Evolutionary conservation across 2,113 vertebrate species (phyloP).

Genomic region (Scalopus aquaticus): DNA sequence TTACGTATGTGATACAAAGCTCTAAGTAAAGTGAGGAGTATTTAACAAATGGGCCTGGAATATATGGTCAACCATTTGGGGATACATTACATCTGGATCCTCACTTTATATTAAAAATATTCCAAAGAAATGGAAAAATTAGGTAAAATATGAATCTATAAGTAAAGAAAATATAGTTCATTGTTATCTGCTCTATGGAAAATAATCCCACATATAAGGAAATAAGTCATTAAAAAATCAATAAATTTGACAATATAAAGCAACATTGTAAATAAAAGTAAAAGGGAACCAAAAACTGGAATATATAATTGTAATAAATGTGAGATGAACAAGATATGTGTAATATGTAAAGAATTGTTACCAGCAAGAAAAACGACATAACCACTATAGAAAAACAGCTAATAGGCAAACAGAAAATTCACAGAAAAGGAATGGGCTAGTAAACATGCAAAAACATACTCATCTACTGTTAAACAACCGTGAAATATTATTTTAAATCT

Average conservation of each 20-base stretch:
- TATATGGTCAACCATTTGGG: background rate
- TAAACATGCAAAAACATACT: background rate
- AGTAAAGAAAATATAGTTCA: background rate
- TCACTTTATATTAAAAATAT: slow-evolving; percentile 27
- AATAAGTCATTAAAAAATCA: background rate
- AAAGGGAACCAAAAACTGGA: background rate
- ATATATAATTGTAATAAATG: background rate
- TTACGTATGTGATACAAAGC: background rate
- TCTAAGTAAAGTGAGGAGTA: background rate
- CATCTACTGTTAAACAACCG: background rate
- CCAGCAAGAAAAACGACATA: background rate
- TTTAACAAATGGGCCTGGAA: background rate
- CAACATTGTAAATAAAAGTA: background rate
- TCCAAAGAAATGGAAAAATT: background rate
- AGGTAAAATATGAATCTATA: background rate
- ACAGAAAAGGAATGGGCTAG: background rate
- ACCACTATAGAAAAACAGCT: background rate
- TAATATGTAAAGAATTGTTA: background rate
- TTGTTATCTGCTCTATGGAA: background rate
- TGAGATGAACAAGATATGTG: background rate
- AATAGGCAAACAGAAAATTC: background rate
- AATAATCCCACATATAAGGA: background rate
- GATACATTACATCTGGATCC: background rate
- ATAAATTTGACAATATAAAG: background rate
- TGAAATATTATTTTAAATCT: background rate